A percentile compares a stretch with the other conserved stretches of the same genome.
Evolutionary conservation across 2,113 vertebrate species (phyloP).

Genomic region (Oreochromis aureus): DNA sequence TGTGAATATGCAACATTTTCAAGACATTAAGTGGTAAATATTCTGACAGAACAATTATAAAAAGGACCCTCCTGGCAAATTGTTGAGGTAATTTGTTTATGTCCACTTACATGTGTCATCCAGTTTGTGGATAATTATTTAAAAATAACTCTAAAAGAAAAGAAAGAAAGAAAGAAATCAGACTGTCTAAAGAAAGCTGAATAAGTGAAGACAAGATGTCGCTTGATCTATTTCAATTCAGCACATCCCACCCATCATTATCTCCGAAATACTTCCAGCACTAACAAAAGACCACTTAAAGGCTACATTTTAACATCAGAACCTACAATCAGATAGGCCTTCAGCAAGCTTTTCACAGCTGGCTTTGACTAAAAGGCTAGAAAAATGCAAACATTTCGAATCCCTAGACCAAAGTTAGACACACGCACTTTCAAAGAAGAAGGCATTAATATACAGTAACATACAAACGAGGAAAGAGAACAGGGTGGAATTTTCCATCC

Average conservation of each 20-base stretch:
- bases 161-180: background rate
- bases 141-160: background rate
- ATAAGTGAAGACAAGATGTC: background rate
- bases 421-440: background rate
- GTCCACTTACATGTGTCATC: background rate
- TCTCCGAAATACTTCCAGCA: background rate
- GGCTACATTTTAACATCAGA: background rate
- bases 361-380: background rate
- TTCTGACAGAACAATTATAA: background rate
- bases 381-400: background rate
- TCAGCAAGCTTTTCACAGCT: background rate
- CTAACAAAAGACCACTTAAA: background rate
- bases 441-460: constrained; percentile 22
- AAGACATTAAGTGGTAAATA: background rate
- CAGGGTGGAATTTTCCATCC: constrained; percentile 74
- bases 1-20: background rate
- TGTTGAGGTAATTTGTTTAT: background rate
- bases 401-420: constrained; percentile 1
- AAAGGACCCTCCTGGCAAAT: background rate
- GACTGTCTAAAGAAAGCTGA: background rate
- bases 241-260: background rate
- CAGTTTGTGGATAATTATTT: background rate
- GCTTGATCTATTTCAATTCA: background rate
- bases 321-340: background rate
- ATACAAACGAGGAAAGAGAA: constrained; percentile 27